Conservation (phyloP, 2,113 vertebrate genomes). For the Paradisaea rubra region DNA sequence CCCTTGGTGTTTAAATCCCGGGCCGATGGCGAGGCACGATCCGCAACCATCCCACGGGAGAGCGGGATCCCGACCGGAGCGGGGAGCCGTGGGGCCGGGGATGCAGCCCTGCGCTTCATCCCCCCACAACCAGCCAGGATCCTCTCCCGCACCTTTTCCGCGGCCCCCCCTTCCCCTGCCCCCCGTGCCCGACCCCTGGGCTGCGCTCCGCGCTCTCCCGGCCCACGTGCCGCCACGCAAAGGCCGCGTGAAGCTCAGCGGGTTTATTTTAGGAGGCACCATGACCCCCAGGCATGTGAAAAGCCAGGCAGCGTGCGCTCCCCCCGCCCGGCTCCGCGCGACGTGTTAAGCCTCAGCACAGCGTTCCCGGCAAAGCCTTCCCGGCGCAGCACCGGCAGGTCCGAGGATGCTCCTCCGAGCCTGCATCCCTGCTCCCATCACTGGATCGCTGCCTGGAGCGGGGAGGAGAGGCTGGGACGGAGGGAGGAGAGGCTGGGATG, state of each 20-base stretch:
- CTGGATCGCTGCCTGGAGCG: fast-evolving
- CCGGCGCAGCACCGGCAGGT: not conserved
- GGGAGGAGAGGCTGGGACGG: not conserved
- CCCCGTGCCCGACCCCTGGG: not conserved
- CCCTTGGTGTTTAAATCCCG: not conserved
- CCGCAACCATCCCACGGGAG: fast-evolving
- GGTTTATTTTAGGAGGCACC: constrained; percentile 54
- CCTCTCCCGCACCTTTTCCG: not conserved
- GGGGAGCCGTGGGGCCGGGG: too few species aligned
- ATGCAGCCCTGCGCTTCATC: not conserved
- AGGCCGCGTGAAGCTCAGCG: constrained; percentile 7
- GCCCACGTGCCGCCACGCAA: not conserved
- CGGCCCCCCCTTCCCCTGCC: not conserved
- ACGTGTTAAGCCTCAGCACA: not conserved
- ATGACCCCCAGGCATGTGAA: constrained; percentile 45
- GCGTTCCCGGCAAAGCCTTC: not conserved
- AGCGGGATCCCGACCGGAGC: fast-evolving
- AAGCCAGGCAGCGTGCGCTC: not conserved
- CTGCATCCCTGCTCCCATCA: fast-evolving
- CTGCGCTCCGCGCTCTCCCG: not conserved
- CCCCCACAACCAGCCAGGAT: fast-evolving
- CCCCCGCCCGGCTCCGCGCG: not conserved
- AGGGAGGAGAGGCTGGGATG: not conserved
- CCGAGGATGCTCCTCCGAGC: not conserved
- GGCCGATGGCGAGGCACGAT: not conserved